These are phyloP conservation scores for Epinotia nisella DNA, from an alignment of 2,888 invertebrate genomes.

Conservation along the genomic window DNA sequence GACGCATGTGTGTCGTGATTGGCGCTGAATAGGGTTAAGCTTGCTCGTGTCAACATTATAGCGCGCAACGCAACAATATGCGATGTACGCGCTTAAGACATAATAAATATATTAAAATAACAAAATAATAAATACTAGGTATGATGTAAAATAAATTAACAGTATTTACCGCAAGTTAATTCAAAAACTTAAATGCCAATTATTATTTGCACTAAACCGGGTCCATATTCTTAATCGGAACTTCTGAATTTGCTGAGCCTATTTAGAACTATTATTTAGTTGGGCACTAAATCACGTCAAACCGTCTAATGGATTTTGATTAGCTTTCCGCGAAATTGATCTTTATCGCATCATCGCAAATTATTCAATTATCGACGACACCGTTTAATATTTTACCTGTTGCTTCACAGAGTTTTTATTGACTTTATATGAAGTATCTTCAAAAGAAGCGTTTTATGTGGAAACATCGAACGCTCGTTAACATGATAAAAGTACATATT, in stretches of 20 bases:
- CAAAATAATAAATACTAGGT: not conserved
- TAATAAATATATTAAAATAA: not conserved
- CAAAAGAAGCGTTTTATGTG: slow-evolving; percentile 16
- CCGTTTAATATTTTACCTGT: slow-evolving; percentile 15
- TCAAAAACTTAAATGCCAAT: not conserved
- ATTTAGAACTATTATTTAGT: slow-evolving; percentile 26
- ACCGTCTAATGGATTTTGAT: slow-evolving; percentile 25
- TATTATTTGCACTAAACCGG: not conserved
- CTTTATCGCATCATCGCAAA: slow-evolving; percentile 21
- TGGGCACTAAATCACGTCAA: slow-evolving; percentile 26
- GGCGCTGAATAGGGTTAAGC: no score
- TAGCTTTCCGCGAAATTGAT: slow-evolving; percentile 27
- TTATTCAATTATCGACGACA: slow-evolving; percentile 16
- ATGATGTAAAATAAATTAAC: not conserved
- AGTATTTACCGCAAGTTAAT: not conserved
- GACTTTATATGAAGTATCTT: slow-evolving; percentile 9
- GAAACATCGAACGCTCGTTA: not conserved
- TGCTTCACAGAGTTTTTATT: slow-evolving; percentile 14
- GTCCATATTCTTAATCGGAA: not conserved
- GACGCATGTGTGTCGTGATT: no score
- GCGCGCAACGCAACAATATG: no score
- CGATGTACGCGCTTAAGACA: no score
- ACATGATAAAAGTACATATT: not conserved
- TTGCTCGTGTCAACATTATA: no score
- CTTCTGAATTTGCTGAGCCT: slow-evolving; percentile 25